These are phyloP conservation scores for Beaufortia kweichowensis DNA, from an alignment of 2,113 vertebrate species.

Conservation along the genomic window DNA sequence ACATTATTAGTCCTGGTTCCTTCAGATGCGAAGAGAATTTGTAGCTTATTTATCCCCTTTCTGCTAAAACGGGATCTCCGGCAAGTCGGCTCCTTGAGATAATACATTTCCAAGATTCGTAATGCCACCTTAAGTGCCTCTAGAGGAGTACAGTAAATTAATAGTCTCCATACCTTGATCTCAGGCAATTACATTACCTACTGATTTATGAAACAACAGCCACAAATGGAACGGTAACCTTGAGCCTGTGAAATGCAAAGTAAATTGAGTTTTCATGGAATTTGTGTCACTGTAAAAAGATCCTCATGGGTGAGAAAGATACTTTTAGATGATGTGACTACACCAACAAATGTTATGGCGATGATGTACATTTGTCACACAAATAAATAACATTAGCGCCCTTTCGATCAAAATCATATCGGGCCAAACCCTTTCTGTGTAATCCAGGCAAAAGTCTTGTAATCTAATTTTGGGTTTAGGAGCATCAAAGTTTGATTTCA, in stretches of 20 bases:
- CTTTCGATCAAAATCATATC: too few relatives aligned
- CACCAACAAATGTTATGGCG: not conserved
- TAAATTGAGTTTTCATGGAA: slow-evolving; percentile 64
- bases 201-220: slow-evolving; percentile 81
- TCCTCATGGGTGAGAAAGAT: not conserved
- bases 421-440: too few relatives aligned
- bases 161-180: slow-evolving; percentile 66
- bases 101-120: slow-evolving; percentile 70
- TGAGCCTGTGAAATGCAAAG: slow-evolving; percentile 72
- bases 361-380: too few relatives aligned
- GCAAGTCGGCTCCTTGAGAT: slow-evolving; percentile 66
- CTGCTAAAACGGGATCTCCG: slow-evolving; percentile 39
- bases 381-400: too few relatives aligned
- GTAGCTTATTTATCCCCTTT: slow-evolving; percentile 54
- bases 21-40: slow-evolving; percentile 20
- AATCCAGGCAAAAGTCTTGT: too few relatives aligned
- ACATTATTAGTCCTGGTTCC: slow-evolving; percentile 6
- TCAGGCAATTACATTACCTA: slow-evolving; percentile 74
- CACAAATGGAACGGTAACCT: slow-evolving; percentile 75
- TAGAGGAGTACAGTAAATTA: slow-evolving; percentile 64
- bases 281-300: not conserved
- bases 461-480: too few relatives aligned
- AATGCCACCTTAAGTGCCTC: slow-evolving; percentile 67
- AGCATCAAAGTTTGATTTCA: too few relatives aligned
- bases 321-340: not conserved